These are phyloP conservation scores for Tethya wilhelma DNA, from an alignment of 37 sponge, comb jelly and placozoan genomes.

Conservation along the genomic window DNA sequence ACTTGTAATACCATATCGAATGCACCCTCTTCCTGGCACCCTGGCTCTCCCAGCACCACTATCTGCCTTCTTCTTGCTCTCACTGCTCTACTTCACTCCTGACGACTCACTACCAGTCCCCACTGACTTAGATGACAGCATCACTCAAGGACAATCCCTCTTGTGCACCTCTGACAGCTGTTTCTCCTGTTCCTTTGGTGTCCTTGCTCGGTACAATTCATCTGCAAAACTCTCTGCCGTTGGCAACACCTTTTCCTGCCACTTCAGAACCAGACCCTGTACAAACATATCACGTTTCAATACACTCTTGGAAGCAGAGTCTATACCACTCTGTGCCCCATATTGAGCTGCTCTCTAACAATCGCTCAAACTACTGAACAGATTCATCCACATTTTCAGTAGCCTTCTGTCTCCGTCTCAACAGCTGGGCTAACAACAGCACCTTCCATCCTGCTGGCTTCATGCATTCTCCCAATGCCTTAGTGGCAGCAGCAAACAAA, in stretches of 20 bases:
- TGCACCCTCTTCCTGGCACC: too few relatives aligned
- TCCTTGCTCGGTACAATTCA: slow-evolving; percentile 20
- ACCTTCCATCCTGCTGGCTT: slow-evolving; percentile 21
- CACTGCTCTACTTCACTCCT: too few relatives aligned
- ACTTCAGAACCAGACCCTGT: slow-evolving; percentile 33
- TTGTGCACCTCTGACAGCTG: slow-evolving; percentile 26
- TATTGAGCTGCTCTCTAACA: too few relatives aligned
- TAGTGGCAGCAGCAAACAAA: not conserved
- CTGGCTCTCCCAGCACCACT: too few relatives aligned
- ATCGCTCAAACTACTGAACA: slow-evolving; percentile 19
- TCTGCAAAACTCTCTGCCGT: slow-evolving; percentile 32
- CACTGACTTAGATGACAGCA: too few relatives aligned
- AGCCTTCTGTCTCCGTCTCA: slow-evolving; percentile 17
- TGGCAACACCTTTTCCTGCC: slow-evolving; percentile 44
- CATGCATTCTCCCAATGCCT: slow-evolving; percentile 11
- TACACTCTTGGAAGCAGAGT: slow-evolving; percentile 1
- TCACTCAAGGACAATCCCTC: too few relatives aligned
- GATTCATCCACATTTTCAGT: slow-evolving; percentile 10
- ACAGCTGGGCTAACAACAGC: slow-evolving; percentile 15
- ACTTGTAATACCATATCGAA: too few relatives aligned
- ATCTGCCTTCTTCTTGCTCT: too few relatives aligned
- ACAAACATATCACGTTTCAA: slow-evolving; percentile 38
- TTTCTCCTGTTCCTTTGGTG: slow-evolving; percentile 38
- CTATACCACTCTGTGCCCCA: slow-evolving; percentile 36
- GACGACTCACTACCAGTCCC: too few relatives aligned